phyloP scores from a whole-genome alignment of 1,140 invertebrate genomes.

The Mamestra configurata region DNA sequence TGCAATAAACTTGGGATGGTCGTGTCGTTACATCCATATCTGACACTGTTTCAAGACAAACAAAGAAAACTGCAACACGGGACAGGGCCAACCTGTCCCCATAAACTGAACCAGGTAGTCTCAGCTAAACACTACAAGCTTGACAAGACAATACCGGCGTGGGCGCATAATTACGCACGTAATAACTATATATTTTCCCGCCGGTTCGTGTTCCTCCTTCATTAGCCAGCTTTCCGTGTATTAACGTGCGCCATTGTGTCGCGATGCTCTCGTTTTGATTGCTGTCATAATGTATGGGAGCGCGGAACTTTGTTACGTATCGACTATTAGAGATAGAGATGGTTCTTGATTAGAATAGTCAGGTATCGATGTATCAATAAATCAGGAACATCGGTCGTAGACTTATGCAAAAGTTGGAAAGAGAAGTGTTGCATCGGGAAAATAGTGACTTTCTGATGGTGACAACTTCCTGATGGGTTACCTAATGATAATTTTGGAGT shows the following conservation, averaged over 20 bases:
- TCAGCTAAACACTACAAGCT: not conserved
- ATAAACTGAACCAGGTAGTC: constrained; percentile 10
- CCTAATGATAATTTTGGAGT: no score
- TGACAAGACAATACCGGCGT: constrained; percentile 46
- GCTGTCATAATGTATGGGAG: constrained; percentile 55
- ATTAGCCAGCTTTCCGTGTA: constrained; percentile 54
- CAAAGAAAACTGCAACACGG: not conserved
- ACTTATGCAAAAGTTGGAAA: no score
- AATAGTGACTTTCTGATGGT: no score
- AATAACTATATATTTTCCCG: constrained; percentile 25
- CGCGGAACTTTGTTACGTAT: constrained; percentile 57
- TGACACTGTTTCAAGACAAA: not conserved
- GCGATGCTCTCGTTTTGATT: constrained; percentile 56
- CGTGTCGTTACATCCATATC: not conserved
- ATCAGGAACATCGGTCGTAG: not conserved
- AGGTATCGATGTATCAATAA: constrained; percentile 17
- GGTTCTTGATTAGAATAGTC: constrained; percentile 4
- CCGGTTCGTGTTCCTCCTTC: constrained; percentile 37
- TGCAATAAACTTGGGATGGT: not conserved
- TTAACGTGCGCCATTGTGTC: constrained; percentile 51
- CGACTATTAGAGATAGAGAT: constrained; percentile 12
- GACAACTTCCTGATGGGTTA: no score
- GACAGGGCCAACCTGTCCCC: not conserved
- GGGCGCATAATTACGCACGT: constrained; percentile 40
- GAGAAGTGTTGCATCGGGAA: no score